Base-by-base conservation (phyloP, 2,888 invertebrate species). In the Taphrorychus bicolor region DNA sequence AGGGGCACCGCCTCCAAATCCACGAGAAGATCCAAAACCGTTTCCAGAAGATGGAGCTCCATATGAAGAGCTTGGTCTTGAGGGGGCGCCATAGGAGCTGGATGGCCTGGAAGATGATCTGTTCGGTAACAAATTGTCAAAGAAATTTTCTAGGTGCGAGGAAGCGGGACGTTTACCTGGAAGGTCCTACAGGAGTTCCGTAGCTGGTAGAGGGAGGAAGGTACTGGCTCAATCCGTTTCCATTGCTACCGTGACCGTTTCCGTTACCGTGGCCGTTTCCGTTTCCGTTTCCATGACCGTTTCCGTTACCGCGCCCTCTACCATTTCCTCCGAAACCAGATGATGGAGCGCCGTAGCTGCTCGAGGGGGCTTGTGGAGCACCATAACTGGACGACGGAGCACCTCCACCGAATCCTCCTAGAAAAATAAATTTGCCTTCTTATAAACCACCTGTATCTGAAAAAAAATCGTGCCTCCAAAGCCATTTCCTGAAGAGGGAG, bases 331-430 rank as follows among this genome's bases (percentile, higher is more conserved):
- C 56, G 19, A 56, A 56, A 49, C 76, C 14, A 78, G 78, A 16
- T 81, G 83, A 75, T 3, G 82, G 81, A 5, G 79, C 81, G 19
- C 84, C 83, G 59, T 83, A 83, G 7, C 82, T 81, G 1, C 77
- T 81, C 42, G 84, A 83, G 22, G 61, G 73, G 22, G 72, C 58
- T 49, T 63, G 23, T 7, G 79, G 78, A 11, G 75, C 79, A 18
- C 81, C 82, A 24, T 80, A 80, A 45, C 68, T 70, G 7, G 71
- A 71, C n/a, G 72, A 71, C 42, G 72, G 78, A 40, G 70, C 71
- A 18, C 51, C 32, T 5, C 52, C 62, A 17, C 59, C 59, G 22
- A 51, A 59, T 5, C 63, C 66, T 11, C 63, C 62, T 17, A 70
- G 61, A 11, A 70, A 32, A 9, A 32, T 9, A 32, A 3, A 45